Base-by-base conservation (phyloP, 2,888 invertebrate genomes). In the Buathra laborator region DNA sequence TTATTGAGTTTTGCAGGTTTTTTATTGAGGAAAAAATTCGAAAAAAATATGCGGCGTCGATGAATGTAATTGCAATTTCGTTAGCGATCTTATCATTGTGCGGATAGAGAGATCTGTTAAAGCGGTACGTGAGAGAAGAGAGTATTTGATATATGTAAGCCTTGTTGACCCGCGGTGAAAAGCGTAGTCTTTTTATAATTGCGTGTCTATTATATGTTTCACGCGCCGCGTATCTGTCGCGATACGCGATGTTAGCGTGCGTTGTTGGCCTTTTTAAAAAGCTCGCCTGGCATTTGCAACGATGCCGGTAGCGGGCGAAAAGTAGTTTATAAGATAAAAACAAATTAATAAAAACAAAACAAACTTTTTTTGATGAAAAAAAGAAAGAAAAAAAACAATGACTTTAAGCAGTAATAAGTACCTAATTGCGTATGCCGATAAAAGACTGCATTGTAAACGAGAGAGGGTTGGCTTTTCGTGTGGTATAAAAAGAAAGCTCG, bases 141-240 rank as follows among this genome's bases (percentile, higher is more conserved):
- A 84, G 74, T 74, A 72, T 79, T 19, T 66, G 81, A 77, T 72
- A 74, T 68, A 77, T 72, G 68, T 68, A 53, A 68, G 62, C 53
- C 75, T 81, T 66, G 74, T 75, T 75, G 85, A 70, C 68, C 56
- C 43, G 75, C 59, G 44, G 78, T 59, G 66, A 62, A 46, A 48
- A 29, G 68, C 37, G 29, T 16, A 7, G 75, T 78, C 70, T 48
- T 77, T 84, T 74, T 78, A 62, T 83, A 37, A 84, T 82, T 79
- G 78, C 70, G 64, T 79, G 78, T 79, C 74, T 79, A 75, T 82
- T 80, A 83, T 81, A 86, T 86, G 66, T 85, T 86, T 86, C 87
- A 88, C 87, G 88, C 87, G 87, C 86, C 85, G 86, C 84, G 87
- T 88, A 86, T 88, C 81, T 83, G 51, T 67, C 81, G 82, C 86